phyloP scores from a whole-genome alignment of 2,888 invertebrate genomes.

The Atrina japonica region DNA sequence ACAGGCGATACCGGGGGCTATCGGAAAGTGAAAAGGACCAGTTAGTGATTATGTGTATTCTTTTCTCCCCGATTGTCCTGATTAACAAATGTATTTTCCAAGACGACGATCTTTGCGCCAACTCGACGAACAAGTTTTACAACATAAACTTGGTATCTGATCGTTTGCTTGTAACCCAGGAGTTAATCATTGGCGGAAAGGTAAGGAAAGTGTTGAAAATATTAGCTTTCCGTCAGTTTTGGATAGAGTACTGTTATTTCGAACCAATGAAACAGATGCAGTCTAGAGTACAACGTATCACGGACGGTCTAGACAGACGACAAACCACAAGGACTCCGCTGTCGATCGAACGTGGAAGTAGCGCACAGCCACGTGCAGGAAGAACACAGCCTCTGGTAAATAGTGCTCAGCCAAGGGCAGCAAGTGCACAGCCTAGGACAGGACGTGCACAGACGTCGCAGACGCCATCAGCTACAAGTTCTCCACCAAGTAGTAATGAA shows the following conservation, averaged over 20 bases:
- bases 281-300: neutral
- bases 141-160: conserved; percentile 32
- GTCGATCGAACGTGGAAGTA: no score
- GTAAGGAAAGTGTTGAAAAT: conserved; percentile 33
- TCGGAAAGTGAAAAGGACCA: conserved; percentile 27
- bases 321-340: neutral
- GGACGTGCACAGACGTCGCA: no score
- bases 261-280: conserved; percentile 24
- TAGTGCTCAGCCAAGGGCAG: no score
- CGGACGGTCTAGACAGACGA: no score
- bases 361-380: no score
- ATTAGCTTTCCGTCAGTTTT: conserved; percentile 30
- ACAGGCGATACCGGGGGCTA: conserved; percentile 19
- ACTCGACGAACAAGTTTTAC: conserved; percentile 43
- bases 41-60: conserved; percentile 29
- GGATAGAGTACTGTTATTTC: conserved; percentile 33
- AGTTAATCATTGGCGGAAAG: conserved; percentile 41
- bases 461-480: no score
- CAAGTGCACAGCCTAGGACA: no score
- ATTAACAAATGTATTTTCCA: conserved; percentile 38
- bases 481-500: no score
- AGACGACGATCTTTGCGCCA: conserved; percentile 42
- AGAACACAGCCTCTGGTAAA: no score
- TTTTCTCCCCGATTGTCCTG: conserved; percentile 34
- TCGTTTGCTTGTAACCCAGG: conserved; percentile 33